These are phyloP conservation scores for Pollenia angustigena DNA, from an alignment of 2,888 invertebrate species.

Conservation along the genomic window DNA sequence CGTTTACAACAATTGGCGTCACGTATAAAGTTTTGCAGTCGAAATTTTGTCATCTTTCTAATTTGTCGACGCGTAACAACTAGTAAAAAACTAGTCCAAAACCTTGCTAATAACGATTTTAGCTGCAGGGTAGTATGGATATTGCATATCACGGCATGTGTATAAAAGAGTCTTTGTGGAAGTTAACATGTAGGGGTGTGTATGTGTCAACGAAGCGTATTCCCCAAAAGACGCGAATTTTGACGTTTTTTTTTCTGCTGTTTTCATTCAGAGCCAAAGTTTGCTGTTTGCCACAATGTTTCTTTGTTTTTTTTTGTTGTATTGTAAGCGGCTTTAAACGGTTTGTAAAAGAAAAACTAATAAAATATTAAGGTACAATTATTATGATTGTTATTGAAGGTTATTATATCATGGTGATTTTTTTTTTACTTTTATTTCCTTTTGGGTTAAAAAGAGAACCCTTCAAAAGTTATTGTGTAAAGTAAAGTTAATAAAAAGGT, in stretches of 20 bases:
- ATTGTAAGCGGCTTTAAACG: conserved; percentile 32
- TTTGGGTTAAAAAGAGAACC: too few species aligned
- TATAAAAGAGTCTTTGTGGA: neutral
- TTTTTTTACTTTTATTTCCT: too few species aligned
- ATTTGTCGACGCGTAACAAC: too few species aligned
- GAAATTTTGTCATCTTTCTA: too few species aligned
- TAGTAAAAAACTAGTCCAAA: too few species aligned
- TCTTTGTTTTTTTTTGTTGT: neutral
- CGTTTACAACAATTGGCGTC: too few species aligned
- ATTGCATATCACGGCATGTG: neutral
- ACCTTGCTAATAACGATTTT: too few species aligned
- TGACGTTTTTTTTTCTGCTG: neutral
- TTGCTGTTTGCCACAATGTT: neutral
- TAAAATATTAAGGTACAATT: conserved; percentile 63
- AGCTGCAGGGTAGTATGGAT: neutral
- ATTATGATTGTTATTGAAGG: conserved; percentile 61
- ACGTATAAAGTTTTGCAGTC: too few species aligned
- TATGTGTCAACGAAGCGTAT: too few species aligned
- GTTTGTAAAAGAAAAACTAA: conserved; percentile 24
- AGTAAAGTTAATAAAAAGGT: too few species aligned
- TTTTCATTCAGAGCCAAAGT: neutral
- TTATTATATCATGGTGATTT: conserved; percentile 45
- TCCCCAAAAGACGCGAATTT: neutral
- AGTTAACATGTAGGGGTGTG: neutral
- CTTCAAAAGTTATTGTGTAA: too few species aligned